Evolutionary conservation across 2,113 vertebrate species (phyloP).

Genomic region (Phylloscopus whistleri): DNA sequence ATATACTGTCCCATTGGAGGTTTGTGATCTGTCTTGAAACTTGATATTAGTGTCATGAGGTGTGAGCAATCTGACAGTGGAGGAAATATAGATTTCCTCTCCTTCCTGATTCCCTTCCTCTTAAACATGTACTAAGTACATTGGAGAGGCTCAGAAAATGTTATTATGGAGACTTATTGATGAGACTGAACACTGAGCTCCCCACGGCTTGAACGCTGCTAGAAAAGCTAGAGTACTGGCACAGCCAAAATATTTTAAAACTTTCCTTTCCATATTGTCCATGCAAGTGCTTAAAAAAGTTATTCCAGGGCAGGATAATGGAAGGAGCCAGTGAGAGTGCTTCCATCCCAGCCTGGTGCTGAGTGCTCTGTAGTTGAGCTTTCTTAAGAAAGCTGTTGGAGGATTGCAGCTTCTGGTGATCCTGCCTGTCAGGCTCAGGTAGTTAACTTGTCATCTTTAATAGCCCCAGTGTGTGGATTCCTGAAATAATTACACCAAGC

Average conservation of each 20-base stretch:
- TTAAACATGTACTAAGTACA: neutral
- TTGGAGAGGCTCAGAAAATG: neutral
- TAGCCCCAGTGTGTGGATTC: neutral
- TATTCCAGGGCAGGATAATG: neutral
- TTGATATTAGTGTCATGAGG: neutral
- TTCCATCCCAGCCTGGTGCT: neutral
- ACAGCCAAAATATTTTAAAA: neutral
- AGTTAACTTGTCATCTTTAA: constrained; percentile 19
- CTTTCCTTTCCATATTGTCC: neutral
- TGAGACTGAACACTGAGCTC: neutral
- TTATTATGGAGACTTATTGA: neutral
- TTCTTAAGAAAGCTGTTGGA: neutral
- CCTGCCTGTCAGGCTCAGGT: neutral
- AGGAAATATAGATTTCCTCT: neutral
- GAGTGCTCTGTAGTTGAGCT: neutral
- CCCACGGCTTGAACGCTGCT: neutral
- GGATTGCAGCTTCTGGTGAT: neutral
- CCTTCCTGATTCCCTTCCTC: neutral
- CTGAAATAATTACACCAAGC: constrained; percentile 15
- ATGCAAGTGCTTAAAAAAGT: neutral
- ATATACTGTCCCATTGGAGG: neutral
- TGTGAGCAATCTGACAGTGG: neutral
- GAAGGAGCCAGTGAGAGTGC: neutral
- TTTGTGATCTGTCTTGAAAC: neutral
- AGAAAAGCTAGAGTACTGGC: neutral